These are phyloP conservation scores for Acronicta aceris DNA, from an alignment of 2,888 invertebrate species.

Conservation along the genomic window DNA sequence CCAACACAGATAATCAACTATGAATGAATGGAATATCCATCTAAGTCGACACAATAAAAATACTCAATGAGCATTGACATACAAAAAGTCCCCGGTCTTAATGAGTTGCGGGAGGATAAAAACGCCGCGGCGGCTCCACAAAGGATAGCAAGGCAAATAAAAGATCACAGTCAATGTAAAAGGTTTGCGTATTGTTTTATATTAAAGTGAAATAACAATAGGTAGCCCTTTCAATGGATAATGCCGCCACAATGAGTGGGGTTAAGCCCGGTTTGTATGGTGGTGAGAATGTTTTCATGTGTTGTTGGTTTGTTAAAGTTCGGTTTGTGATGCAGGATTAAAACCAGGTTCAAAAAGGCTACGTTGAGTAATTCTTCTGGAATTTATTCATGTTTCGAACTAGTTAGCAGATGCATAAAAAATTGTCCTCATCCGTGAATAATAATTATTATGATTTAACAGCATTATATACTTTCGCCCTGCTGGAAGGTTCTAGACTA, in stretches of 20 bases:
- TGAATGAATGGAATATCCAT: slow-evolving; percentile 62
- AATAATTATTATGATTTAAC: too few species aligned
- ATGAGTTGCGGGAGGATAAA: slow-evolving; percentile 84
- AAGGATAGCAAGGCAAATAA: slow-evolving; percentile 81
- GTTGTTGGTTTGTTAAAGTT: not conserved
- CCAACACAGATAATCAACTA: slow-evolving; percentile 50
- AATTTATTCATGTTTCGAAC: too few species aligned
- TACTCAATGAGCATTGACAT: slow-evolving; percentile 61
- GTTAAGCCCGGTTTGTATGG: slow-evolving; percentile 69
- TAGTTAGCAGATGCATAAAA: too few species aligned
- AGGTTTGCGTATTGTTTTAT: slow-evolving; percentile 87
- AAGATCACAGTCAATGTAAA: slow-evolving; percentile 79
- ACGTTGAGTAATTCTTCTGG: too few species aligned
- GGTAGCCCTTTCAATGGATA: slow-evolving; percentile 87
- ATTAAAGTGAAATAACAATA: slow-evolving; percentile 88
- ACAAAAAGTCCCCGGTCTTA: slow-evolving; percentile 68
- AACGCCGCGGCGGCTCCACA: slow-evolving; percentile 81
- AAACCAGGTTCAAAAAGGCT: too few species aligned
- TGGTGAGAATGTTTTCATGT: slow-evolving; percentile 34
- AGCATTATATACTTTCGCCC: too few species aligned
- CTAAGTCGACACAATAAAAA: slow-evolving; percentile 65
- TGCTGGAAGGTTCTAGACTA: too few species aligned
- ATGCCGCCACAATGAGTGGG: slow-evolving; percentile 85
- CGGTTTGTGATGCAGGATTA: too few species aligned
- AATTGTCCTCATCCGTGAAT: too few species aligned